phyloP scores from a whole-genome alignment of 2,797 vertebrate species.

The Sparidentex hasta region DNA sequence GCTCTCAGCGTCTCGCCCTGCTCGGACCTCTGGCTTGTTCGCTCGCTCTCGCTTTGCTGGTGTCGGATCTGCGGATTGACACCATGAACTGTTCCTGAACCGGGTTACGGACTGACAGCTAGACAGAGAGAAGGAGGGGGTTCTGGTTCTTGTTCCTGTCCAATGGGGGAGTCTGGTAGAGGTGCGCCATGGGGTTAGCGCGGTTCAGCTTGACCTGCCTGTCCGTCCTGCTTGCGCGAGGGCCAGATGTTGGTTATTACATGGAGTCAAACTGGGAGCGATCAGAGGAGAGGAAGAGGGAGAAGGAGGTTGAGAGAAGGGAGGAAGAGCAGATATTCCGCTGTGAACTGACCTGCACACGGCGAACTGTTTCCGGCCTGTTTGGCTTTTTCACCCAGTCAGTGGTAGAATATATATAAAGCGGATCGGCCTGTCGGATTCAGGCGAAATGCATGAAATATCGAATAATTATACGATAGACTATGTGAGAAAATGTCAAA shows the following conservation, averaged over 20 bases:
- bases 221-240: conserved; percentile 53
- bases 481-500: not conserved
- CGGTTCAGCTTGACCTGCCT: conserved; percentile 68
- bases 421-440: not conserved
- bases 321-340: conserved; percentile 43
- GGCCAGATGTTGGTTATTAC: conserved; percentile 85
- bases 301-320: conserved; percentile 26
- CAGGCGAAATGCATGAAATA: not conserved
- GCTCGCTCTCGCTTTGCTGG: conserved; percentile 13
- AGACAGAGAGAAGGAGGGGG: conserved; percentile 48
- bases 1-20: not conserved
- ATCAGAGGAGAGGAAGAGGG: conserved; percentile 66
- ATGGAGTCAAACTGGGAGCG: conserved; percentile 71
- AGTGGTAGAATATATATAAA: not conserved
- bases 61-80: conserved; percentile 62
- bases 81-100: conserved; percentile 82
- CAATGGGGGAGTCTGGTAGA: conserved; percentile 69
- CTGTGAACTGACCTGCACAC: conserved; percentile 65
- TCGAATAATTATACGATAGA: not conserved
- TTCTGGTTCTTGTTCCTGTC: conserved; percentile 78
- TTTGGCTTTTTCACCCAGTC: conserved; percentile 19
- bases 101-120: conserved; percentile 75
- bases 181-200: conserved; percentile 51
- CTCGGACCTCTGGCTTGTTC: not conserved
- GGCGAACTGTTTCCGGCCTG: conserved; percentile 22